Conservation (phyloP, 2,113 vertebrate species). For the Trematocara macrostoma region DNA sequence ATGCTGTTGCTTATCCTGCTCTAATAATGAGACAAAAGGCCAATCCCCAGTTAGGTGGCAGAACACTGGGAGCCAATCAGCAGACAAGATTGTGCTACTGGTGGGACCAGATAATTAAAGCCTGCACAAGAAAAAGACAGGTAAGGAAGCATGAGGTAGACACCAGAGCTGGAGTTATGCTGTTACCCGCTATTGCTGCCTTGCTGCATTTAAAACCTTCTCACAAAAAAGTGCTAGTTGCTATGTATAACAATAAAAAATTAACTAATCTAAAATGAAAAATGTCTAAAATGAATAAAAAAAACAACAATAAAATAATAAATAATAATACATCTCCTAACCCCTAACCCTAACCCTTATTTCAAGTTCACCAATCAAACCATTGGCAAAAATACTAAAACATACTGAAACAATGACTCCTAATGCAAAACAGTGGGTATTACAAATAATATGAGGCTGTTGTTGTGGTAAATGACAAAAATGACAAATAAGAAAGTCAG, state of each 20-base stretch:
- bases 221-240: neutral
- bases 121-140: neutral
- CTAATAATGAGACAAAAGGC: neutral
- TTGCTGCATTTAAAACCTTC: neutral
- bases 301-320: neutral
- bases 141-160: neutral
- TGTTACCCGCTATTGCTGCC: neutral
- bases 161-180: neutral
- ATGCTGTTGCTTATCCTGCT: neutral
- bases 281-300: neutral
- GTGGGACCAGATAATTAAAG: neutral
- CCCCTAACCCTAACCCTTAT: neutral
- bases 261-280: neutral
- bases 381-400: neutral
- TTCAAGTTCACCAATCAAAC: neutral
- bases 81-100: neutral
- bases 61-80: neutral
- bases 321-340: neutral
- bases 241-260: neutral
- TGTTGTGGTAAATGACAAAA: constrained; percentile 35
- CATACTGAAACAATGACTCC: neutral
- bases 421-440: neutral
- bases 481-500: neutral
- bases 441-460: constrained; percentile 35
- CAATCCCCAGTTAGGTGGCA: neutral